Conservation (phyloP, 2,113 vertebrate species). For the Cyanistes caeruleus region DNA sequence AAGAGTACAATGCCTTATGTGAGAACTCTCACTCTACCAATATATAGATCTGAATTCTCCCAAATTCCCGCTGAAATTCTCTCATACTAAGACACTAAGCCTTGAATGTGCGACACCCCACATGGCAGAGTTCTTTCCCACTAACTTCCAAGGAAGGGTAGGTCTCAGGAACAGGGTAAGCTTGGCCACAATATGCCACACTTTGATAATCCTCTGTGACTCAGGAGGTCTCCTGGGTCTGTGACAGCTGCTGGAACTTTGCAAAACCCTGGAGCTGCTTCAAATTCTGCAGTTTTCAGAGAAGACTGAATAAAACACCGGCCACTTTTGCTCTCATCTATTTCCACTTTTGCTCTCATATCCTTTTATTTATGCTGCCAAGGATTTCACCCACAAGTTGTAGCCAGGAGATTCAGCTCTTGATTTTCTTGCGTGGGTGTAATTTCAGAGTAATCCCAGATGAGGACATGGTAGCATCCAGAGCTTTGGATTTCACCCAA, state of each 20-base stretch:
- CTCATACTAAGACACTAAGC: not conserved
- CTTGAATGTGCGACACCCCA: accelerated
- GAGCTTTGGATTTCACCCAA: not conserved
- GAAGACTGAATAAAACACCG: not conserved
- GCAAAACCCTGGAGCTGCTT: not conserved
- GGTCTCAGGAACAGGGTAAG: not conserved
- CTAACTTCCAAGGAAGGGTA: not conserved
- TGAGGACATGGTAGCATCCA: not conserved
- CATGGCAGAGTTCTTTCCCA: not conserved
- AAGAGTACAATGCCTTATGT: not conserved
- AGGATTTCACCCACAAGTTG: not conserved
- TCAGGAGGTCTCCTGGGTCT: not conserved
- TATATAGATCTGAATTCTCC: not conserved
- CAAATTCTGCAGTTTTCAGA: not conserved
- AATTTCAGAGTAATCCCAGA: not conserved
- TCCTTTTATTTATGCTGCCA: not conserved
- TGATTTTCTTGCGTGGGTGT: not conserved
- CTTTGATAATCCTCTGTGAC: not conserved
- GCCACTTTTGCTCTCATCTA: not conserved
- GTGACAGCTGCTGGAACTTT: not conserved
- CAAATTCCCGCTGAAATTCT: not conserved
- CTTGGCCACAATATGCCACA: not conserved
- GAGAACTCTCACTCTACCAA: not conserved
- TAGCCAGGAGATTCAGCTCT: not conserved
- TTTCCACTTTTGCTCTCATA: not conserved